Percentiles rank a stretch among this genome's conserved stretches.
Evolutionary conservation across 2,797 vertebrate genomes (phyloP).

Genomic region (Cichlasoma orientale): DNA sequence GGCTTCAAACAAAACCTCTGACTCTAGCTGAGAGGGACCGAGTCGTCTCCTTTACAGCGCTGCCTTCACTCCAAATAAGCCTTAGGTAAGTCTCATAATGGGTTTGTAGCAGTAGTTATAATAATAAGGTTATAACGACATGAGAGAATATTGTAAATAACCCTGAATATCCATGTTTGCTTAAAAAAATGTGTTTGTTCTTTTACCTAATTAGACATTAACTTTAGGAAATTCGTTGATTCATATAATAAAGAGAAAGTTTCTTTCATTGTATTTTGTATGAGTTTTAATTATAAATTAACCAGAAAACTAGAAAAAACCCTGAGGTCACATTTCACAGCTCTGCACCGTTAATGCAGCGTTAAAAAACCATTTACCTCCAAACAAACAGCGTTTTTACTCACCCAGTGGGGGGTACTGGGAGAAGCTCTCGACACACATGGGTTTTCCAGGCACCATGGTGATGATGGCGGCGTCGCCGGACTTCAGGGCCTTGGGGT

Average conservation of each 20-base stretch:
- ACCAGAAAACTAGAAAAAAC: neutral
- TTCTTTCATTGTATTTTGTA: too few species aligned
- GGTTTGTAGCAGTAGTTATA: neutral
- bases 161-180: too few species aligned
- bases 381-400: slow-evolving; percentile 3
- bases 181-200: too few species aligned
- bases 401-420: slow-evolving; percentile 82
- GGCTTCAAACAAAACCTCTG: neutral
- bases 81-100: neutral
- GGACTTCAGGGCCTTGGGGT: slow-evolving; percentile 81
- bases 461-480: slow-evolving; percentile 80
- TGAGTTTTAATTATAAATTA: neutral
- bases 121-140: neutral
- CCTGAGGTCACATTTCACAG: neutral
- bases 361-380: too few species aligned
- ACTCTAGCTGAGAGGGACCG: too few species aligned
- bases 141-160: neutral
- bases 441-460: slow-evolving; percentile 81
- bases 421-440: slow-evolving; percentile 84
- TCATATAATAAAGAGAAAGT: too few species aligned
- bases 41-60: too few species aligned
- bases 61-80: accelerated
- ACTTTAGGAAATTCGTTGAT: too few species aligned
- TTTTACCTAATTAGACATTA: too few species aligned
- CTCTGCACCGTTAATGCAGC: neutral